Percentiles rank a stretch among this genome's conserved stretches.
Conservation (phyloP, 2,113 vertebrate species). For the Carlito syrichta region DNA sequence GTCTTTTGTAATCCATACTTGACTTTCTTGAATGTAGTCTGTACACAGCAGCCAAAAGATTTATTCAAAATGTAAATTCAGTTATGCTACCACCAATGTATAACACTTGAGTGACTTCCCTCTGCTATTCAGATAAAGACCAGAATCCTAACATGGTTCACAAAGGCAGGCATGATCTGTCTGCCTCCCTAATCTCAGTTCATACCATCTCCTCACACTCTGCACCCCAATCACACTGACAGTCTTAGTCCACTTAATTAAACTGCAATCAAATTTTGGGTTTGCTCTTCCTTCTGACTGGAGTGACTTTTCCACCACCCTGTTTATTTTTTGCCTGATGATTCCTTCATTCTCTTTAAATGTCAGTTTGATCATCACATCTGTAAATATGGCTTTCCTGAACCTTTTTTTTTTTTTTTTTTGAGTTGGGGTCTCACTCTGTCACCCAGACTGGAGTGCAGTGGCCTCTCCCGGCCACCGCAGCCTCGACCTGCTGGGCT, state of each 20-base stretch:
- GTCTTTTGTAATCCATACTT: not conserved
- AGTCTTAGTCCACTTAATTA: not conserved
- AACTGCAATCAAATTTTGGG: not conserved
- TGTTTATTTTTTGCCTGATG: not conserved
- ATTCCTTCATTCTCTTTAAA: not conserved
- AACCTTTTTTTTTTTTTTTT: too few species aligned
- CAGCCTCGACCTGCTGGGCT: too few species aligned
- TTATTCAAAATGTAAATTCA: not conserved
- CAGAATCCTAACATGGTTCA: not conserved
- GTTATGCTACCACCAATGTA: not conserved
- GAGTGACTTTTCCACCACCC: not conserved
- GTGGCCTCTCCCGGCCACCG: too few species aligned
- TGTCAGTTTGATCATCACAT: not conserved
- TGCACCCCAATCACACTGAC: too few species aligned
- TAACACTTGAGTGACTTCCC: not conserved
- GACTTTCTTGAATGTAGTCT: not conserved
- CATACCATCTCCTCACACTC: rapidly evolving
- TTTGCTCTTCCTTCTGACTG: not conserved
- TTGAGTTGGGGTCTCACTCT: too few species aligned
- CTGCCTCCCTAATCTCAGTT: not conserved
- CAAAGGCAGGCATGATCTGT: not conserved
- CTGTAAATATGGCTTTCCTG: not conserved
- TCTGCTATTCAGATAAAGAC: not conserved
- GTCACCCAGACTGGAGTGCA: too few species aligned
- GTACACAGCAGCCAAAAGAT: not conserved